Base-by-base conservation (phyloP, 1,140 invertebrate genomes). In the Calephelis virginiensis region DNA sequence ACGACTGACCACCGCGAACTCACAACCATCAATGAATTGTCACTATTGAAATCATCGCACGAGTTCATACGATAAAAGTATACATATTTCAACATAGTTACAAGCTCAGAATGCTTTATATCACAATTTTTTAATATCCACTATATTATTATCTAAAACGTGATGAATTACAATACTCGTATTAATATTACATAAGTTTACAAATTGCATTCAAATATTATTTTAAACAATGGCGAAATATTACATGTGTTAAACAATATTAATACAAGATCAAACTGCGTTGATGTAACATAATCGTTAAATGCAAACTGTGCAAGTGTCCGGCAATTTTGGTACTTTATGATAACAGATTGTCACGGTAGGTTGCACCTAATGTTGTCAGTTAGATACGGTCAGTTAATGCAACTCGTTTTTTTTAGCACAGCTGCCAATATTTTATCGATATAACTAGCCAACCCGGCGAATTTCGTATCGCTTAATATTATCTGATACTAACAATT, bases 21-120 rank as follows among this genome's bases (percentile, higher is more conserved):
- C 73, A 73, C 73, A 72, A 73, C 75, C 75, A 72, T 83, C 80
- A 85, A 82, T 85, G 83, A 77, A 80, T 78, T 77, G 77, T 75
- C 73, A 75, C 61, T 75, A 75, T 75, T 68, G 56, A 70, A 71
- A 63, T 75, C 71, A 79, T 72, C 74, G 69, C 69, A 63, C 65
- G n/a, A 28, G 61, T 47, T 65, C 62, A 46, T 50, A 61, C 38
- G 47, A 69, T 72, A 49, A 49, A 59, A 67, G 69, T 67, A 67
- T 65, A 62, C 17, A 37, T 56, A 56, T 56, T 56, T 17, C 17
- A 56, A 10, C 50, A 56, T 37, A 56, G 17, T 56, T 56, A 56
- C 50, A 56, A 4, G n/a, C n/a, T n/a, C n/a, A n/a, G 2, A 28
- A 28, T 4, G 28, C 0, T 28, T 28, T 28, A 28, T 4, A 28